Evolutionary conservation across 2,888 invertebrate genomes (phyloP), one percentile per base, ranked within the genome.

Genomic region (Cerastoderma edule): DNA sequence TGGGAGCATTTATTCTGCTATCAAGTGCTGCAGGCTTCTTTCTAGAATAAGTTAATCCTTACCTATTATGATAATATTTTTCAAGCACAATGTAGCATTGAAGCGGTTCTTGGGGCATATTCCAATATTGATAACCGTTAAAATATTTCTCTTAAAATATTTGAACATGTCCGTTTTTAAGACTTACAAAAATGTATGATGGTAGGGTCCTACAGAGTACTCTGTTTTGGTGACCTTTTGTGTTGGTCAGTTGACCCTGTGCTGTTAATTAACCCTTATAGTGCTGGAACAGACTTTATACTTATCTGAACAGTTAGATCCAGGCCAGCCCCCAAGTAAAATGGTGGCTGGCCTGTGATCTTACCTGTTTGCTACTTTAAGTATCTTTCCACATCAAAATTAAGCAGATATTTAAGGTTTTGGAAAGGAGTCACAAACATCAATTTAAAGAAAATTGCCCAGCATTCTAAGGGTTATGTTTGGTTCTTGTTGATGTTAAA

Each of bases 241-340:
- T 50, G 22, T 50, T 19, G 50, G 22, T 50, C 22, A 22, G 22
- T 50, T 6, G 50, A 6, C 13, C 10, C 10, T 13, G 56, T 56
- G 56, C 56, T 56, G 56, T 56, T 56, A 56, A 30, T 56, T 3
- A 32, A 32, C 32, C 32, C 22, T 13, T n/a, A n/a, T 50, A n/a
- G 50, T n/a, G 10, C 22, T 10, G 6, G 22, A n/a, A 50, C 32
- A 56, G 5, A 19, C 5, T 56, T 28, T 32, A 32, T 30, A 27
- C 27, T 53, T 24, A 5, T 22, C 4, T 56, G n/a, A n/a, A n/a
- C n/a, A 56, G 32, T 30, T 28, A 3, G 6, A 27, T 24, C 8
- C 30, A 32, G 56, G 56, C 32, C 19, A 27, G 32, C 28, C 56
- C 56, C 32, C 56, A 3, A 56, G 10, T 50, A 50, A 10, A 50